phyloP scores from a whole-genome alignment of 2,113 vertebrate species.

The Caracal caracal region DNA sequence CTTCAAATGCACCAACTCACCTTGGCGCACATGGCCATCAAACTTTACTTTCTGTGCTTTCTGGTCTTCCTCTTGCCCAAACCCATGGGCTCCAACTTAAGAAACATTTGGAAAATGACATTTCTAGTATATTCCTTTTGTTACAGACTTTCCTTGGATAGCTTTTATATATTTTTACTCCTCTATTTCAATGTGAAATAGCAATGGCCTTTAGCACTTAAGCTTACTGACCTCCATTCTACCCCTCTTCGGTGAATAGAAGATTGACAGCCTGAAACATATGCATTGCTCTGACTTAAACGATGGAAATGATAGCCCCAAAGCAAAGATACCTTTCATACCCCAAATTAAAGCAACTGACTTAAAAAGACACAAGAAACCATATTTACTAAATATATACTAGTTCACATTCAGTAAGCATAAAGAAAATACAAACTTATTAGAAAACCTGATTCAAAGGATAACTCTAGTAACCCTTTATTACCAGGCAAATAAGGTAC shows the following conservation, averaged over 20 bases:
- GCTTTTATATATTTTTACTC: neutral
- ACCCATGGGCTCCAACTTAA: neutral
- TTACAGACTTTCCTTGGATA: neutral
- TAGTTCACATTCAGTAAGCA: neutral
- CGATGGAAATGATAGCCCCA: neutral
- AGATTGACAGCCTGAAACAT: neutral
- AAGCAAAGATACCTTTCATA: conserved; percentile 9
- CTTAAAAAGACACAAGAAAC: neutral
- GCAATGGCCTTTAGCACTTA: neutral
- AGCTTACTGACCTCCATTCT: neutral
- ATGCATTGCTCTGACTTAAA: neutral
- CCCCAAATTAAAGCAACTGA: neutral
- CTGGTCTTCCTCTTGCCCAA: neutral
- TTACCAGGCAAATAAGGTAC: neutral
- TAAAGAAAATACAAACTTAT: neutral
- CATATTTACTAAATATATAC: neutral
- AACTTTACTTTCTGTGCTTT: neutral
- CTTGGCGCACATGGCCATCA: neutral
- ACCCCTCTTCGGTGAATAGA: neutral
- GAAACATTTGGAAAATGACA: neutral
- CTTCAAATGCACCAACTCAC: neutral
- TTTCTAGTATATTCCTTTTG: neutral
- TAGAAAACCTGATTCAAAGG: neutral
- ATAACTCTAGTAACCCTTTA: neutral
- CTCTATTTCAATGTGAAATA: neutral